These are phyloP conservation scores for Leucania comma DNA, from an alignment of 2,888 invertebrate species.

Conservation along the genomic window DNA sequence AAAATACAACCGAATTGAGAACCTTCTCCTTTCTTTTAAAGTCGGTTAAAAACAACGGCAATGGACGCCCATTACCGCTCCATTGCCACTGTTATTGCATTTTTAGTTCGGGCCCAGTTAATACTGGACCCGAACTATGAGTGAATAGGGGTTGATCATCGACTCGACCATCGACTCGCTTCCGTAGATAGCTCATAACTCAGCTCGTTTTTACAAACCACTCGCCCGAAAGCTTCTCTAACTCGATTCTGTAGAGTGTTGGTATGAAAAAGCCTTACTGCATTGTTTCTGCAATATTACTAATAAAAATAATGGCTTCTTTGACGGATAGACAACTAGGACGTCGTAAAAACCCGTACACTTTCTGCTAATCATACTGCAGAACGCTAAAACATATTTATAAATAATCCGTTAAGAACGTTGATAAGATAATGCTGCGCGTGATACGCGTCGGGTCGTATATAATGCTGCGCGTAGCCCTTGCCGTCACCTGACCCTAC, in stretches of 20 bases:
- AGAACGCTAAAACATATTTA: slow-evolving; percentile 37
- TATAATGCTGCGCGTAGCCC: slow-evolving; percentile 8
- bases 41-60: no score
- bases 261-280: neutral
- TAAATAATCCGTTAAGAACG: slow-evolving; percentile 8
- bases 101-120: no score
- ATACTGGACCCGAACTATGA: neutral
- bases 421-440: slow-evolving; percentile 37
- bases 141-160: neutral
- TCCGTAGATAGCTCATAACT: neutral
- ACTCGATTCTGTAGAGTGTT: neutral
- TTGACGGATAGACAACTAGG: neutral
- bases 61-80: no score
- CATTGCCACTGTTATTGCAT: no score
- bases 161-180: neutral
- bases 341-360: neutral
- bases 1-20: no score
- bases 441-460: neutral
- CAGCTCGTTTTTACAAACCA: neutral
- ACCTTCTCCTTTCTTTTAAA: no score
- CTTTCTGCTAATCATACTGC: neutral
- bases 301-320: neutral
- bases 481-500: slow-evolving; percentile 1
- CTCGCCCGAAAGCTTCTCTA: neutral
- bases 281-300: neutral